Base-by-base conservation (phyloP, 1,140 invertebrate species). In the Drosophila pandora region DNA sequence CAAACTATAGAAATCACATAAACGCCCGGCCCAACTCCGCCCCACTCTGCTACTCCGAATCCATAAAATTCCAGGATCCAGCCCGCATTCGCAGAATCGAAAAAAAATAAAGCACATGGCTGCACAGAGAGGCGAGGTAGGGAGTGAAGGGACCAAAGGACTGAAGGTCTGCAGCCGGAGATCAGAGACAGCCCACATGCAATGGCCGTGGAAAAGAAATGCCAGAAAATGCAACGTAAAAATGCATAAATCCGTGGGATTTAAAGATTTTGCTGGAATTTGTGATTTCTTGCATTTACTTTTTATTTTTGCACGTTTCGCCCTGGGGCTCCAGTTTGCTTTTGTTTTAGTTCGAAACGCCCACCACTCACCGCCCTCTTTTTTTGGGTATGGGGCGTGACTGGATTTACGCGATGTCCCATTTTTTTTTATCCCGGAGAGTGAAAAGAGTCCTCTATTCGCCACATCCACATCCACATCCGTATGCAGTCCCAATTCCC, bases 161-260 rank as follows among this genome's bases (percentile, higher is more conserved):
- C 34, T 37, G 34, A 4, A 37, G 34, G 12, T 7, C 32, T 22
- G 28, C 41, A 21, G 34, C 37, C 8, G 7, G 43, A 47, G 45
- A 64, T 70, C 72, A 56, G 53, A 60, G 76, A 65, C 61, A 75
- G 61, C 60, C 70, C 62, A 73, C 59, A 56, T 62, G 75, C 59
- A 54, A 41, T 48, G 78, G 61, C 39, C 17, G 48, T 54, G 61
- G 49, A 30, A 48, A 54, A 30, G 34, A 41, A 28, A 41, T 34
- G 37, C 21, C 60, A 55, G 79, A 60, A 79, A 87, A 81, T 87
- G 83, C 83, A 88, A 87, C 82, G 82, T 79, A 88, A 87, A 85
- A 87, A 87, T 87, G 82, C 82, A 87, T 87, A 87, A 87, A 87
- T 87, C 82, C 83, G 60, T 47, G 75, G 82, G 82, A 87, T 87